Percentiles rank a stretch among this genome's conserved stretches.
Evolutionary conservation across 30 jellyfish, hydroid and myxozoan genomes (phyloP).

Genomic region (Aurelia sp.): DNA sequence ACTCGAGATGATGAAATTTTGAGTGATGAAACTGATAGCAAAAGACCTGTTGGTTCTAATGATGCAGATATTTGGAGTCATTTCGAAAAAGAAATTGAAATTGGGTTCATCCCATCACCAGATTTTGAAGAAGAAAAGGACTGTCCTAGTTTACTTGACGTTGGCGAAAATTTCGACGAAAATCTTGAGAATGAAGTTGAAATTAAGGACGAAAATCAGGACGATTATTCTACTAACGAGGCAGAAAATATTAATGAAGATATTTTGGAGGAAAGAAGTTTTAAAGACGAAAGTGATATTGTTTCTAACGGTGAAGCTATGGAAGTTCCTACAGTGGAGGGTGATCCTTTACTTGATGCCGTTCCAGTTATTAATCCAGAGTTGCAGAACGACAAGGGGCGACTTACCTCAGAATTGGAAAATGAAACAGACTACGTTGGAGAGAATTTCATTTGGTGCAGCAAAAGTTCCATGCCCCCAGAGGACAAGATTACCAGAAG

Average conservation of each 20-base stretch:
- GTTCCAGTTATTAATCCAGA: no score
- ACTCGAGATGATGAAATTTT: no score
- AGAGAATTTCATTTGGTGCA: constrained; percentile 18
- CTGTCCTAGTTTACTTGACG: no score
- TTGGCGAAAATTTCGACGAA: no score
- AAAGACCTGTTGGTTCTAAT: background rate
- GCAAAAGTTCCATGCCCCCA: background rate
- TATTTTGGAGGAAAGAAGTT: no score
- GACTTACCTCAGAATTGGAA: background rate
- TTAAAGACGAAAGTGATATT: no score
- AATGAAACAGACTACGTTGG: constrained; percentile 6
- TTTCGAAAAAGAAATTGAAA: constrained; percentile 27
- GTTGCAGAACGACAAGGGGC: background rate
- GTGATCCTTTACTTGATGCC: background rate
- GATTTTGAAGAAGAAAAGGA: background rate
- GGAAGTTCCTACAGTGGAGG: background rate
- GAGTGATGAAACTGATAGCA: no score
- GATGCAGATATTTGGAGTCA: constrained; percentile 6
- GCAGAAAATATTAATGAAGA: background rate
- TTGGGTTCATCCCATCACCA: constrained; percentile 8
- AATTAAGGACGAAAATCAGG: background rate
- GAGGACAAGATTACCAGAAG: background rate
- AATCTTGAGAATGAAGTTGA: no score
- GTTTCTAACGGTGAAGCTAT: background rate
- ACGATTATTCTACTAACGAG: background rate